Evolutionary conservation across 2,797 vertebrate genomes (phyloP), one percentile per base, ranked within the genome.

Genomic region (Tympanoctomys barrerae): DNA sequence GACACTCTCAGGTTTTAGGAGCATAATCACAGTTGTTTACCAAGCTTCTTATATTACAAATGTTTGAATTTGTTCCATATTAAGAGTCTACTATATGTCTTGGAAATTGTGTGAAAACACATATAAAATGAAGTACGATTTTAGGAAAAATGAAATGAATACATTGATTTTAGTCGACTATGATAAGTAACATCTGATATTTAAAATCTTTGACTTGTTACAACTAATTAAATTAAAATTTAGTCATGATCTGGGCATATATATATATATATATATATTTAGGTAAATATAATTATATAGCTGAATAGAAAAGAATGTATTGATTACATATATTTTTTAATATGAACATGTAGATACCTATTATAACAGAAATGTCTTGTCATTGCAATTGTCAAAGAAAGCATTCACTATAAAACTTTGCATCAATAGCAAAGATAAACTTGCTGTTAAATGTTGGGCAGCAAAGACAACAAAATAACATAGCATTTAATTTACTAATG

Each of bases 11-110:
- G 1, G 1, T 86, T 87, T 96, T 54, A 70, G n/a, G 24, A 87
- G 26, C 19, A 2, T 39, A 64, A 83, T 31, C n/a, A 78, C 22
- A 18, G 6, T 61, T 91, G 42, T 46, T 91, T 66, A 62, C 39
- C 68, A 88, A 91, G 24, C 7, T 46, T 84, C 89, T 78, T 82
- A 24, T 87, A n/a, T 68, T 87, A 36, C 2, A 64, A 62, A 52
- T 81, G 24, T 54, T 71, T n/a, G 9, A 11, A 46, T 95, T 64
- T 94, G 68, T 93, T 95, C n/a, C n/a, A 26, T 85, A 61, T 46
- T 89, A 39, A 66, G 13, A 84, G 3, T 54, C 9, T 77, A 2
- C 52, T n/a, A 1, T 26, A 10, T n/a, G 62, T 42, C 4, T 36
- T 36, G 26, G 59, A 90, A 83, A 54, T 75, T 26, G 80, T 81